Percentiles rank a stretch among this genome's conserved stretches.
These are phyloP conservation scores for Sturnus vulgaris DNA, from an alignment of 2,113 vertebrate genomes.

Conservation along the genomic window DNA sequence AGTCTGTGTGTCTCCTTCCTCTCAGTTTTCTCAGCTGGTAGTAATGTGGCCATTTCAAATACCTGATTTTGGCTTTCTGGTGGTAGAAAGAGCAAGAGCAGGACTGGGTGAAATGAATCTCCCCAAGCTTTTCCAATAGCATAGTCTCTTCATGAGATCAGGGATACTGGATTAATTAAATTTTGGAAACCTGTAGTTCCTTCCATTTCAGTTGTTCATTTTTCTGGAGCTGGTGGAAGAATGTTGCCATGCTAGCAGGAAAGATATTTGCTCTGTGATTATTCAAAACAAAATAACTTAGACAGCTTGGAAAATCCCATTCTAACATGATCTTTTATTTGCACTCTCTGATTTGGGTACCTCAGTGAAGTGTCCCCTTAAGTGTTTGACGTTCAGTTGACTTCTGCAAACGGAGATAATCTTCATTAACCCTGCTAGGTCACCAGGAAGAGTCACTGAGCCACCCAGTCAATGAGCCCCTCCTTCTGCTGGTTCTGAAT, in stretches of 20 bases:
- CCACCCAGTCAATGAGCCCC: not conserved
- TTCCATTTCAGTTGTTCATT: not conserved
- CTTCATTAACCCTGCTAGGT: not conserved
- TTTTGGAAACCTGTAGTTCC: not conserved
- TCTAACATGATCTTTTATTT: not conserved
- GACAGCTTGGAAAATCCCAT: not conserved
- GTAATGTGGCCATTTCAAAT: not conserved
- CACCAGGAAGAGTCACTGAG: not conserved
- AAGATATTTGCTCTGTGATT: not conserved
- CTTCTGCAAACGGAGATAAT: not conserved
- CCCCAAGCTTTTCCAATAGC: not conserved
- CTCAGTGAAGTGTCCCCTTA: not conserved
- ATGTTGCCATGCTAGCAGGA: not conserved
- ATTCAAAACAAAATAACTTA: not conserved
- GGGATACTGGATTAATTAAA: not conserved
- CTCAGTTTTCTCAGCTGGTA: not conserved
- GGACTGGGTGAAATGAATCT: not conserved
- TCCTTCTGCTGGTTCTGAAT: not conserved
- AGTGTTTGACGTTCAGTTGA: not conserved
- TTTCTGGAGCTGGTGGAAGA: not conserved
- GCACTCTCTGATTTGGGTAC: not conserved
- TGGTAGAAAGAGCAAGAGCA: not conserved
- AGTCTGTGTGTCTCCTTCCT: not conserved
- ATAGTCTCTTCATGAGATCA: not conserved
- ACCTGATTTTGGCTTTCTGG: slow-evolving; percentile 39